These are phyloP conservation scores for Piscicola geometra DNA, from an alignment of 2,888 invertebrate genomes.

Conservation along the genomic window DNA sequence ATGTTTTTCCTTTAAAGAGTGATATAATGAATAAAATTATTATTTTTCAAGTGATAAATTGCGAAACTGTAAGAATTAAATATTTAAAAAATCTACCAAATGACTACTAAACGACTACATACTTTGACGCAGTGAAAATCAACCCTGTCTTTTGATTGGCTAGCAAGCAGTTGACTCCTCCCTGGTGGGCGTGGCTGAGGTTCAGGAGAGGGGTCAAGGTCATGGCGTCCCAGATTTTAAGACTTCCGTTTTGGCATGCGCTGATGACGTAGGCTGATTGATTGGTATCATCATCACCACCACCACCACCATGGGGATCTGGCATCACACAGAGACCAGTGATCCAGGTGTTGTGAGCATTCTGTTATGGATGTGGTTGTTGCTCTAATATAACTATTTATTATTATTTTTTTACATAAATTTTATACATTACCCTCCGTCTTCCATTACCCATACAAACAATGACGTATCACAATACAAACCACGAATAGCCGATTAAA, in stretches of 20 bases:
- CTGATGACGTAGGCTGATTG: not conserved
- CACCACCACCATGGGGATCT: not conserved
- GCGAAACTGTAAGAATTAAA: too few relatives aligned
- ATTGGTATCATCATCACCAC: not conserved
- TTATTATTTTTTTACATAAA: too few relatives aligned
- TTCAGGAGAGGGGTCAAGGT: not conserved
- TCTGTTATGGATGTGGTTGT: too few relatives aligned
- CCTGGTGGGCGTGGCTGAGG: slow-evolving; percentile 9
- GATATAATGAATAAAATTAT: too few relatives aligned
- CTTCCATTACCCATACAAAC: not conserved
- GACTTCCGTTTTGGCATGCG: slow-evolving; percentile 13
- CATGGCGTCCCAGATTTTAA: not conserved
- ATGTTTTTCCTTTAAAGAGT: too few relatives aligned
- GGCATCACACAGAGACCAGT: not conserved
- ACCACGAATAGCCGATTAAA: too few relatives aligned
- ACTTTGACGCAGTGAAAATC: slow-evolving; percentile 30
- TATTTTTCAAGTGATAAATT: too few relatives aligned
- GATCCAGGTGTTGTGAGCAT: slow-evolving; percentile 24
- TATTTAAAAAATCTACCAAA: too few relatives aligned
- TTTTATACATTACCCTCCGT: too few relatives aligned
- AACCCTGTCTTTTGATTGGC: not conserved
- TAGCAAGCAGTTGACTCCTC: slow-evolving; percentile 14
- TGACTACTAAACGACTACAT: not conserved
- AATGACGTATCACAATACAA: too few relatives aligned
- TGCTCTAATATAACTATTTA: too few relatives aligned